Evolutionary conservation across 2,113 vertebrate genomes (phyloP).

Genomic region (Trichomycterus rosablanca): DNA sequence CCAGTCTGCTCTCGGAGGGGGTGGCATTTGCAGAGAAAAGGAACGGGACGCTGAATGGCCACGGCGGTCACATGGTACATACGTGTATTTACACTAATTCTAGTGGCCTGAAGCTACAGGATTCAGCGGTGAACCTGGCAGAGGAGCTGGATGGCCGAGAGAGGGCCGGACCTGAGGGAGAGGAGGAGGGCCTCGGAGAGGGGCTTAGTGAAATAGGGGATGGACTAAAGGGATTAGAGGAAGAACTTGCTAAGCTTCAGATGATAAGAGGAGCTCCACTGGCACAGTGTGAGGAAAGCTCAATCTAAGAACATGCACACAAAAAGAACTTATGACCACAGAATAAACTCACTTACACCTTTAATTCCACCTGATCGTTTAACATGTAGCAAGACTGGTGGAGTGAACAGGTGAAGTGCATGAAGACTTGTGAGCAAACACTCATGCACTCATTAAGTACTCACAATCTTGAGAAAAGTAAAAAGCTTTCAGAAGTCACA

Average conservation of each 20-base stretch:
- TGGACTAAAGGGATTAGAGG: conserved; percentile 52
- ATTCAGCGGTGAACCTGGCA: conserved; percentile 50
- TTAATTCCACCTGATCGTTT: conserved; percentile 6
- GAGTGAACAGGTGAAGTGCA: conserved; percentile 14
- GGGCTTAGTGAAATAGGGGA: conserved; percentile 44
- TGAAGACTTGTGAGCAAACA: background rate
- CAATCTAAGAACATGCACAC: conserved; percentile 63
- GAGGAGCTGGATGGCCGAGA: conserved; percentile 56
- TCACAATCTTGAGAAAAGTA: too few relatives aligned
- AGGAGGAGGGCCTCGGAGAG: conserved; percentile 54
- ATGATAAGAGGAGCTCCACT: conserved; percentile 72
- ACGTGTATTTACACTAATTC: conserved; percentile 62
- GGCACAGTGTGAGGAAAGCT: conserved; percentile 79
- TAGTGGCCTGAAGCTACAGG: conserved; percentile 49
- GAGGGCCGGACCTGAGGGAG: conserved; percentile 33
- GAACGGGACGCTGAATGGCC: conserved; percentile 71
- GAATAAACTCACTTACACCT: conserved; percentile 12
- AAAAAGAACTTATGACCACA: background rate
- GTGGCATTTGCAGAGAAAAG: conserved; percentile 69
- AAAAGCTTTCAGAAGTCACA: too few relatives aligned
- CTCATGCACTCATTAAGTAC: too few relatives aligned
- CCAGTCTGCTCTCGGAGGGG: conserved; percentile 66
- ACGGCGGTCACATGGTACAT: conserved; percentile 56
- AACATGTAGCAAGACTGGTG: conserved; percentile 22
- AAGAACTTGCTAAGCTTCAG: conserved; percentile 56